Evolutionary conservation across 2,797 vertebrate genomes (phyloP).

Genomic region (Pteropus rufus): DNA sequence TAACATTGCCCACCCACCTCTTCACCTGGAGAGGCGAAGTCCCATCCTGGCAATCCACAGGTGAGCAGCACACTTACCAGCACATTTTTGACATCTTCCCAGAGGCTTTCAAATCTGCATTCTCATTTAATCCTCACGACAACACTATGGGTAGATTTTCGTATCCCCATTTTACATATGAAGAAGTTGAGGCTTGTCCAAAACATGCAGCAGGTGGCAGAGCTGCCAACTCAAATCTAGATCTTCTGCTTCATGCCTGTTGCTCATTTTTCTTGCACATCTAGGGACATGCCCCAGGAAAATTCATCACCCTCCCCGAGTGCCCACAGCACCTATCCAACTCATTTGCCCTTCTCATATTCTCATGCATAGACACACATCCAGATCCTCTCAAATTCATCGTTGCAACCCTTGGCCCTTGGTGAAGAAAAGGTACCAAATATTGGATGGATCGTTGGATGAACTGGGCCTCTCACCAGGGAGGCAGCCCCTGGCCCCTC

Average conservation of each 20-base stretch:
- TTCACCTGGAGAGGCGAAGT: background rate
- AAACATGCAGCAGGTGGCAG: background rate
- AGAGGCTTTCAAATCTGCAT: background rate
- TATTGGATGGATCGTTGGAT: background rate
- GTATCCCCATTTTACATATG: background rate
- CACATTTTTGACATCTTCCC: background rate
- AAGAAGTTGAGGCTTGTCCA: background rate
- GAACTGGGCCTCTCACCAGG: background rate
- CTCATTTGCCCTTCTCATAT: background rate
- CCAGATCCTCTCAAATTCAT: background rate
- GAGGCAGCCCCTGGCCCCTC: background rate
- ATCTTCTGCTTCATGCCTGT: background rate
- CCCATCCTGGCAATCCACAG: no score
- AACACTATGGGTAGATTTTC: background rate
- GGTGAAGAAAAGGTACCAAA: background rate
- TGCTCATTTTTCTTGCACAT: background rate
- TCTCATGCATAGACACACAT: background rate
- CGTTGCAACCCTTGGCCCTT: background rate
- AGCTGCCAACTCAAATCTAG: background rate
- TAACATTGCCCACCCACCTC: background rate
- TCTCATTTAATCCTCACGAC: background rate
- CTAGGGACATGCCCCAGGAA: background rate
- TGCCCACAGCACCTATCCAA: background rate
- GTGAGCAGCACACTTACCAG: background rate
- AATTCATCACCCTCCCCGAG: background rate